Percentiles rank a stretch among this genome's conserved stretches.
Conservation (phyloP, 2,797 vertebrate genomes). For the Craterocephalus amniculus region DNA sequence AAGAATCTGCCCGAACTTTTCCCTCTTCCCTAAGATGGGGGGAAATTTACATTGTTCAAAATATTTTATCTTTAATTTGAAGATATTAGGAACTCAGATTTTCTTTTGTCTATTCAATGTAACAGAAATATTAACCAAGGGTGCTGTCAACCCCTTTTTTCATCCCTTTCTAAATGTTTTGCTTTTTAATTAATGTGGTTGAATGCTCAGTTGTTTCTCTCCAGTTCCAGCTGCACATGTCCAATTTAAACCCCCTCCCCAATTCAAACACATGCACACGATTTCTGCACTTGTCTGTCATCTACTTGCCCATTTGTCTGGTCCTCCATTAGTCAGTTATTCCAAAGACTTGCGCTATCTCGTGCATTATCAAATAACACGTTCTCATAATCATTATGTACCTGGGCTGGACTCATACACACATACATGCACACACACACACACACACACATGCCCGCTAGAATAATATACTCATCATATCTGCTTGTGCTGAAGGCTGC, state of each 20-base stretch:
- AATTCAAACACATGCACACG: constrained; percentile 12
- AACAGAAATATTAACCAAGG: background rate
- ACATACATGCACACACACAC: constrained; percentile 32
- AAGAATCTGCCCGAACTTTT: background rate
- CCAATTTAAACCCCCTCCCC: constrained; percentile 6
- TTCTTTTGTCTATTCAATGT: background rate
- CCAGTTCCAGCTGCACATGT: constrained; percentile 17
- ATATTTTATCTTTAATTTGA: background rate
- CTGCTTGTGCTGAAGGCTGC: constrained; percentile 73
- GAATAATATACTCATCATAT: constrained; percentile 64
- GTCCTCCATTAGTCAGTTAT: constrained; percentile 48
- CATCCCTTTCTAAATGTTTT: background rate
- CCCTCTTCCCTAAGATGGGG: background rate
- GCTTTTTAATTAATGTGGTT: constrained; percentile 4
- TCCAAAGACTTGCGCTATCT: constrained; percentile 43
- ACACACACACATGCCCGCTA: constrained; percentile 35
- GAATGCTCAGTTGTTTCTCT: constrained; percentile 7
- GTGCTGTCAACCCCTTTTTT: background rate
- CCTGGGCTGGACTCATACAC: constrained; percentile 19
- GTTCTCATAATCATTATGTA: constrained; percentile 57
- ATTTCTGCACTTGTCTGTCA: constrained; percentile 50
- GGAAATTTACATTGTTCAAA: background rate
- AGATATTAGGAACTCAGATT: background rate
- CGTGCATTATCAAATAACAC: constrained; percentile 54
- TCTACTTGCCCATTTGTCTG: constrained; percentile 47